Percentiles rank a stretch among this genome's conserved stretches.
Evolutionary conservation across 2,888 invertebrate genomes (phyloP).

Genomic region (Apoderus coryli): DNA sequence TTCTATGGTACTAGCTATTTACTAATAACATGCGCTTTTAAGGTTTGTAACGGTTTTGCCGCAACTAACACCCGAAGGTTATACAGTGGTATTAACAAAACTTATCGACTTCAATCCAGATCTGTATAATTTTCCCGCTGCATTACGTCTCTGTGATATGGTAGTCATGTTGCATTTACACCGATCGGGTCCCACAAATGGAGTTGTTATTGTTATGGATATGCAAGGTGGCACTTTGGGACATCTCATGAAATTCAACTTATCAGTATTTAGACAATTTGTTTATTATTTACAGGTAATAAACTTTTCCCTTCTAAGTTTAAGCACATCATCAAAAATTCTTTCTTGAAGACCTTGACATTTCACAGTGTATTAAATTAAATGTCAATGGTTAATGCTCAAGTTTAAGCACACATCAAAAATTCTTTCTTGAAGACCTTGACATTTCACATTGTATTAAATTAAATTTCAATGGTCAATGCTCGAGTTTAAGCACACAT

Average conservation of each 20-base stretch:
- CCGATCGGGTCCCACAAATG: constrained; percentile 36
- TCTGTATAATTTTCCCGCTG: constrained; percentile 39
- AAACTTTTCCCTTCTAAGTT: too few relatives aligned
- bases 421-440: too few relatives aligned
- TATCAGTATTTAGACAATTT: constrained; percentile 44
- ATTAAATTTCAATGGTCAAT: too few relatives aligned
- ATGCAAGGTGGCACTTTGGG: constrained; percentile 43
- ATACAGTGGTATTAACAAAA: constrained; percentile 21
- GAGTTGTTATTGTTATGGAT: constrained; percentile 48
- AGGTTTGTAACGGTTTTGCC: constrained; percentile 14
- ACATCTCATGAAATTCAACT: constrained; percentile 45
- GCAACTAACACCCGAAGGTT: constrained; percentile 19
- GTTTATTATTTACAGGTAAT: constrained; percentile 49
- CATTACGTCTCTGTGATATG: constrained; percentile 41
- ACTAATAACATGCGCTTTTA: constrained; percentile 5
- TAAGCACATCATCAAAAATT: too few relatives aligned
- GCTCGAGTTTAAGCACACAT: too few relatives aligned
- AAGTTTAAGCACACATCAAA: too few relatives aligned
- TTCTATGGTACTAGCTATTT: not conserved
- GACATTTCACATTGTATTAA: too few relatives aligned
- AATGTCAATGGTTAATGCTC: too few relatives aligned
- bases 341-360: too few relatives aligned
- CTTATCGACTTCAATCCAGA: constrained; percentile 40
- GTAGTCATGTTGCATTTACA: constrained; percentile 43
- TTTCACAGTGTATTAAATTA: too few relatives aligned